These are phyloP conservation scores for Centropyge bicolor DNA, from an alignment of 2,797 vertebrate genomes.

Conservation along the genomic window DNA sequence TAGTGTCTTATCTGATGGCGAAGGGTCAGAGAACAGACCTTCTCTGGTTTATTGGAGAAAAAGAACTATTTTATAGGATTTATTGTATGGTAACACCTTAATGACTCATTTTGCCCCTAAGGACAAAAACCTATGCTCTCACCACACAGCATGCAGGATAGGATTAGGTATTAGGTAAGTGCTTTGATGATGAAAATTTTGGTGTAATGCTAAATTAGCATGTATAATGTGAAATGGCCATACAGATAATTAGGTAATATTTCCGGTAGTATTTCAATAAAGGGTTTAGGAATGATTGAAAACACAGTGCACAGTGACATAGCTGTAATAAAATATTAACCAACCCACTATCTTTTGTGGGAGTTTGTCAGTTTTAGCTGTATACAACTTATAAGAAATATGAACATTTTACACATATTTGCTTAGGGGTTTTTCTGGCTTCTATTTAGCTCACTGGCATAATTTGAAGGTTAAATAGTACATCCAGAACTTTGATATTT, in stretches of 20 bases:
- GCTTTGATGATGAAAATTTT: background rate
- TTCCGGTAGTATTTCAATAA: no score
- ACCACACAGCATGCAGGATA: background rate
- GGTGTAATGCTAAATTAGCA: background rate
- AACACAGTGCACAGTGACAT: background rate
- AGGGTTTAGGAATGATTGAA: slow-evolving; percentile 1
- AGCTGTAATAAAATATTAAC: no score
- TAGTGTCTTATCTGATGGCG: slow-evolving; percentile 85
- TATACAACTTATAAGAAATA: no score
- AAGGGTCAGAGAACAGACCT: slow-evolving; percentile 7
- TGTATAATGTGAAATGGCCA: no score
- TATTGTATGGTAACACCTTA: background rate
- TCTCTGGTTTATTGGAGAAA: background rate
- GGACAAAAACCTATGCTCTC: background rate
- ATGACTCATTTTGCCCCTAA: background rate
- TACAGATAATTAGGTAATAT: slow-evolving; percentile 4
- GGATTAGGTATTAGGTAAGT: background rate
- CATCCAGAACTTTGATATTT: no score
- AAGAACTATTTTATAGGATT: background rate
- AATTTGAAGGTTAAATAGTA: no score
- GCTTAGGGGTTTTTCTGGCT: no score
- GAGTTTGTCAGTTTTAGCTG: no score
- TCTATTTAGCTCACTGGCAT: no score
- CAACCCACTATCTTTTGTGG: no score
- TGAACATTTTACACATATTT: no score